Evolutionary conservation across 1,140 invertebrate species (phyloP).

Genomic region (Hydropsyche tenuis): DNA sequence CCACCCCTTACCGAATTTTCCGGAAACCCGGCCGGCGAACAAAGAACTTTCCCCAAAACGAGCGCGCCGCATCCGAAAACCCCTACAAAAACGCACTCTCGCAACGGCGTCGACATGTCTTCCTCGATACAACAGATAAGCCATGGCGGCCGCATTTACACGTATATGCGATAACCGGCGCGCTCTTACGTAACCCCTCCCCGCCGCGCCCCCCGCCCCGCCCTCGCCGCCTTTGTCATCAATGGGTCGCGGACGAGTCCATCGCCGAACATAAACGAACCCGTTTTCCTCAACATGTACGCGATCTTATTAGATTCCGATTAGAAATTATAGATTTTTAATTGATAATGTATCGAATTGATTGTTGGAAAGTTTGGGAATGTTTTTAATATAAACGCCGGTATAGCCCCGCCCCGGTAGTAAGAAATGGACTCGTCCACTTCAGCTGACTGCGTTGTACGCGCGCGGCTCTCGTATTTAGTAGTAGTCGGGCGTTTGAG

Average conservation of each 20-base stretch:
- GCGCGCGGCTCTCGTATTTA: slow-evolving; percentile 60
- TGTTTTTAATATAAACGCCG: neutral
- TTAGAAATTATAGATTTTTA: too few species aligned
- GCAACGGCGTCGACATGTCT: too few species aligned
- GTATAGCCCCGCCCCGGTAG: slow-evolving; percentile 57
- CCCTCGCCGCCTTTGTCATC: slow-evolving; percentile 62
- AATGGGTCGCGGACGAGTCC: slow-evolving; percentile 64
- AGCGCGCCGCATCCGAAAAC: too few species aligned
- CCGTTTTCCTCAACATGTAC: too few species aligned
- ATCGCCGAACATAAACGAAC: slow-evolving; percentile 45
- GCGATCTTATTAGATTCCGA: too few species aligned
- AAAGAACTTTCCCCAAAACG: too few species aligned
- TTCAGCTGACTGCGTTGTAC: slow-evolving; percentile 67
- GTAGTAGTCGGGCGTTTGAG: slow-evolving; percentile 59
- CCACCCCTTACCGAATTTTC: too few species aligned
- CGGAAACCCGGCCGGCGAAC: too few species aligned
- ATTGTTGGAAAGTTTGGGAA: neutral
- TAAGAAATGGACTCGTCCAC: slow-evolving; percentile 56
- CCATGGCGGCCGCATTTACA: neutral
- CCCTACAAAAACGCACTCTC: too few species aligned
- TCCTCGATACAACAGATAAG: too few species aligned
- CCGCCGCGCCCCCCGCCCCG: neutral
- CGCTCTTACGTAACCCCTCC: neutral
- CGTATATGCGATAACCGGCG: slow-evolving; percentile 22
- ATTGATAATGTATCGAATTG: too few species aligned